Evolutionary conservation across 2,888 invertebrate species (phyloP), one percentile per base, ranked within the genome.

Genomic region (Synergus laeviventris): DNA sequence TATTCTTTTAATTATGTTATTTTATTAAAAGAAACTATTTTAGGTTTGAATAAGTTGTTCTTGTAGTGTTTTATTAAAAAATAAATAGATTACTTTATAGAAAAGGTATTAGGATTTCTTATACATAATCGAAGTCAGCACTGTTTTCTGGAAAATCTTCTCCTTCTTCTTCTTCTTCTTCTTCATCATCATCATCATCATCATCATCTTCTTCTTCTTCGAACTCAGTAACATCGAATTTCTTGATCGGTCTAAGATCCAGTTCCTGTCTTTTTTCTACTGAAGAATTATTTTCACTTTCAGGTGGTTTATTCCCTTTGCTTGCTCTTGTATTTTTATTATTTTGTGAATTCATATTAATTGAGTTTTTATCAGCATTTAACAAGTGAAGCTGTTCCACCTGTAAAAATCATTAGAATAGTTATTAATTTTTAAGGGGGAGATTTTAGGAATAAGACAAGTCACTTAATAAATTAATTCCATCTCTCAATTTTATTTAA

Each of bases 311-410:
- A 31, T 31, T 16, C 31, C 16, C 24, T 31, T 70, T 36, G n/a
- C 31, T 24, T 14, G 16, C 18, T 49, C 31, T n/a, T 12, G 11
- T 31, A 49, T 70, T 45, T 31, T 70, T 16, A 11, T 45, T 4
- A n/a, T 70, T 70, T 2, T 80, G 75, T n/a, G 7, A n/a, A 62
- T 39, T 54, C 60, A 38, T 24, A 16, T 64, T 7, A 59, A 9
- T 76, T 75, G 78, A 78, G 8, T 84, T 84, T 45, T 84, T 80
- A 54, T 1, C 8, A 42, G 82, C 49, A 59, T 83, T 87, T 42
- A 86, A 76, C 73, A 90, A 83, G 76, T 90, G 87, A 78, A 90
- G 85, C 66, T 86, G 87, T 81, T 90, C 90, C 3, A 90, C 86
- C 90, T 90, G 73, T 12, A 78, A 76, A 42, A 70, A 31, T 75